Base-by-base conservation (phyloP, 1,140 invertebrate genomes). In the Psilanteris sp. region DNA sequence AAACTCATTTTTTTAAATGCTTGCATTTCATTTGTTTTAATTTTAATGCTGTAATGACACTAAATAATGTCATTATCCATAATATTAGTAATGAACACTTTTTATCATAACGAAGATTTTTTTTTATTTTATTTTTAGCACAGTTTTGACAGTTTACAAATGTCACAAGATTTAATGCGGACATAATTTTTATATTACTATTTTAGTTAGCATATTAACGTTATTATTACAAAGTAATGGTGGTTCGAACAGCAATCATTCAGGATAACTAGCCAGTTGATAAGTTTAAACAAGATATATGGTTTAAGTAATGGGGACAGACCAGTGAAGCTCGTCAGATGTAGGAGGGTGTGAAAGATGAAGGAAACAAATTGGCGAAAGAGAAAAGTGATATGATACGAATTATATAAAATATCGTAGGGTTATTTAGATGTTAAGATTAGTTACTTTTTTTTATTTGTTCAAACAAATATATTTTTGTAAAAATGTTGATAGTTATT, bases 201-300 rank as follows among this genome's bases (percentile, higher is more conserved):
- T 41, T 34, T 50, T 50, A 46, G 39, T 46, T 61, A 62, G 64
- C 43, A 59, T 48, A 70, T 43, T 52, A 59, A 52, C 52, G 46
- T 34, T 44, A 39, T 57, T 44, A 34, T 34, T 34, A 16, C 7
- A n/a, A 15, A 34, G 31, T 14, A 67, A 31, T 37, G 37, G 24
- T 52, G 59, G 37, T 37, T 37, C 52, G 55, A 71, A 41, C 61
- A 77, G 68, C 79, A 79, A 79, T 82, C 79, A 77, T 55, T 82
- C 79, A 78, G 76, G 68, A 81, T 81, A 81, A 83, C 81, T 79
- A 78, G 70, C 43, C 71, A 74, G 73, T 66, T 76, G 78, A 83
- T 83, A 81, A 79, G 79, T 81, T 79, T 79, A 79, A 81, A 78
- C 76, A 74, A 81, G 76, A 79, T 82, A 78, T 79, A 82, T 81